phyloP scores from a whole-genome alignment of 92 coral and sea anemone species.

The Hydrozoanthus gracilis region DNA sequence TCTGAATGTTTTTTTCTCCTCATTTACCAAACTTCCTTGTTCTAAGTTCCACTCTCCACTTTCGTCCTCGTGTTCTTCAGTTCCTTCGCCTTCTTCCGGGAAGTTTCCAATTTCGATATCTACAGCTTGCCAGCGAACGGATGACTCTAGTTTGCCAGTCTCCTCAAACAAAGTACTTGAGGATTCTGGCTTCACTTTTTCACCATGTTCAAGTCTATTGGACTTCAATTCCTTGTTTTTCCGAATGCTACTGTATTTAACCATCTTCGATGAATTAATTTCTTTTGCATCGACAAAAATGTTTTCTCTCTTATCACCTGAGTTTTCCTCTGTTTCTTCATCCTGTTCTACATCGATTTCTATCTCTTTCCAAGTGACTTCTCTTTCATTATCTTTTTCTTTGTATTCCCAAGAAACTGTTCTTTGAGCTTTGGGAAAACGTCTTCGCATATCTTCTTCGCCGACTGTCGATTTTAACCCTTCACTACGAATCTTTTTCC shows the following conservation, averaged over 20 bases:
- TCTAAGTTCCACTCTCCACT: neutral
- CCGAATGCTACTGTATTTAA: neutral
- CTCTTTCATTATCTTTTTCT: neutral
- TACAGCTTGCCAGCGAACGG: slow-evolving; percentile 35
- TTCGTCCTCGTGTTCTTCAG: neutral
- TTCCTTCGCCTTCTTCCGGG: neutral
- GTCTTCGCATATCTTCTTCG: neutral
- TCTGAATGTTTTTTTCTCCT: too few relatives aligned
- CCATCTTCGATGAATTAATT: neutral
- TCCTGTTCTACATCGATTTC: neutral
- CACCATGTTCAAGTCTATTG: neutral
- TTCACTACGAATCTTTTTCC: neutral
- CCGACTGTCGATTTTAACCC: neutral
- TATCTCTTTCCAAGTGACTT: neutral
- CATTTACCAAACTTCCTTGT: neutral
- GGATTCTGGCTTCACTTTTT: neutral
- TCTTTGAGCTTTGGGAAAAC: neutral
- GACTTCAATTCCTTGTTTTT: too few relatives aligned
- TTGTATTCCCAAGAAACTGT: neutral
- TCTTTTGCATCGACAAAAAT: neutral
- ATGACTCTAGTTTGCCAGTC: slow-evolving; percentile 1
- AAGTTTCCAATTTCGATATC: slow-evolving; percentile 32
- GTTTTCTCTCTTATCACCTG: neutral
- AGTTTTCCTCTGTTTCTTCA: neutral
- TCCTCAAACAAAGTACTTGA: slow-evolving; percentile 6